Conservation (phyloP, 2,797 vertebrate species). For the Girardinus metallicus region DNA sequence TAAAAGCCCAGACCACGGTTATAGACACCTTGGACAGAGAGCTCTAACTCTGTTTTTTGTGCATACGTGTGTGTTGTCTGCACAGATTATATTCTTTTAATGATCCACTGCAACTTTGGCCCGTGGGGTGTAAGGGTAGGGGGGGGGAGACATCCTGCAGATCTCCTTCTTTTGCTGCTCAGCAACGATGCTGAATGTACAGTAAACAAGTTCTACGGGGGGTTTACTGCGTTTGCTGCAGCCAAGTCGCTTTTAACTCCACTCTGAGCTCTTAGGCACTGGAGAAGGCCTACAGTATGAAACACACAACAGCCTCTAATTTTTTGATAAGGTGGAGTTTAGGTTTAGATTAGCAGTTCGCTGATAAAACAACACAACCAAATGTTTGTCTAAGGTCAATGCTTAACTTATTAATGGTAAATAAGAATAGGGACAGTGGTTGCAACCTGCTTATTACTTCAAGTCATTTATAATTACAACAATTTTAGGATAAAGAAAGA, state of each 20-base stretch:
- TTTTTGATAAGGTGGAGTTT: conserved; percentile 56
- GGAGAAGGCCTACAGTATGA: conserved; percentile 41
- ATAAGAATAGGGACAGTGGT: neutral
- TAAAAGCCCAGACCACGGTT: conserved; percentile 39
- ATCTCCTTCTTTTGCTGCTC: conserved; percentile 35
- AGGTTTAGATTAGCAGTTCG: neutral
- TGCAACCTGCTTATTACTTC: neutral
- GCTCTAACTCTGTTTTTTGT: neutral
- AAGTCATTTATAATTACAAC: neutral
- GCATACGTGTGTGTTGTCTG: conserved; percentile 3
- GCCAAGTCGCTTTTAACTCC: conserved; percentile 57
- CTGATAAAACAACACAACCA: conserved; percentile 4
- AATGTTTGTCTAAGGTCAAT: neutral
- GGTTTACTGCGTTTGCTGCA: conserved; percentile 30
- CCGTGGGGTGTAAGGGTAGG: conserved; percentile 10
- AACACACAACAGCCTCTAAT: conserved; percentile 61
- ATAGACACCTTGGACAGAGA: conserved; percentile 12
- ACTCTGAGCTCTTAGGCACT: conserved; percentile 24
- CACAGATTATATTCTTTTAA: conserved; percentile 9
- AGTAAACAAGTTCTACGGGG: conserved; percentile 47
- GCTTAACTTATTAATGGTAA: neutral
- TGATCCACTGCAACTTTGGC: conserved; percentile 13
- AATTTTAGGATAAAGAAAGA: neutral
- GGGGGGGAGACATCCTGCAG: conserved; percentile 1
- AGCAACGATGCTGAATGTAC: conserved; percentile 43